Base-by-base conservation (phyloP, 2,888 invertebrate species). In the Ophion ellenae region DNA sequence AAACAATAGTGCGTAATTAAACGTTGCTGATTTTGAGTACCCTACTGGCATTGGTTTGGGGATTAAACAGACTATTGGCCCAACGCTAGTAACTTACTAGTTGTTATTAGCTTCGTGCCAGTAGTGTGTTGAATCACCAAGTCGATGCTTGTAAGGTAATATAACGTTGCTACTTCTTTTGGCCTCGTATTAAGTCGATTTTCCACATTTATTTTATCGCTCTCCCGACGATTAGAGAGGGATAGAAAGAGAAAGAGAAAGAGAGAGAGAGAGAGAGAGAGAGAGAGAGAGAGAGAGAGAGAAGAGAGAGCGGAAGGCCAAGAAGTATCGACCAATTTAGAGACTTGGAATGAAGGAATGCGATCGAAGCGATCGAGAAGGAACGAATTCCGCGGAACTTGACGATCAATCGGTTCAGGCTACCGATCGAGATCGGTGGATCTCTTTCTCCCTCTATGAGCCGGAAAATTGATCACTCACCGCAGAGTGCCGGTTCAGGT, bases 401-500 rank as follows among this genome's bases (percentile, higher is more conserved):
- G 17, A 11, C 78, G 61, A 69, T 45, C 66, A 74, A 80, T 64
- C 69, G 70, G 69, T 75, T 63, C 69, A 47, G 75, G 45, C 80
- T 47, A 76, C 45, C 76, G 75, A 45, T 59, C 36, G 75, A 61
- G 69, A 71, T 14, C 66, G 17, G 28, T 59, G n/a, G 64, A 74
- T 77, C n/a, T 17, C 57, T 57, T 4, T 17, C n/a, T n/a, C n/a
- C 10, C 64, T 81, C 40, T 73, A 78, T 57, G 71, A 74, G 83
- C 74, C 76, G 84, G 81, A 82, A 78, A 78, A 86, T 86, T 84
- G 84, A 69, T 40, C 47, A 47, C 64, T 69, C 32, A 78, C 80
- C 77, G 85, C 80, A 75, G 77, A 80, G 78, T 77, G 81, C 74
- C 78, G 75, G 70, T 70, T 67, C 81, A 70, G 86, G 84, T 81